phyloP scores from a whole-genome alignment of 1,140 invertebrate genomes.

The Drosophila biarmipes region DNA sequence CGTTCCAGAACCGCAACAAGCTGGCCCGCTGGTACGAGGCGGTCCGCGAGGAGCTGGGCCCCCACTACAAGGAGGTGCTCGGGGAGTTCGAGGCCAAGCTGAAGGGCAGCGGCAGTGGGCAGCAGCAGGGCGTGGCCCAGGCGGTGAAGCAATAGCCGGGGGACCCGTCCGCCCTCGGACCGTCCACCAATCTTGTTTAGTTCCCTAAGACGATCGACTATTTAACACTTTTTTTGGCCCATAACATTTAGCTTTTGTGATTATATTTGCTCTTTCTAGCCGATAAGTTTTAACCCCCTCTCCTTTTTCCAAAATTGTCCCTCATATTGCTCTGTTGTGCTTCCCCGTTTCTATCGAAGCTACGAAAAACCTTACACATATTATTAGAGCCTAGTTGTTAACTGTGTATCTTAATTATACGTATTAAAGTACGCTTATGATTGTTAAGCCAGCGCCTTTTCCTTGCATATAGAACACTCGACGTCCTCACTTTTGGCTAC shows the following conservation, averaged over 20 bases:
- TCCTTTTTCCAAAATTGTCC: not conserved
- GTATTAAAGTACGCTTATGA: conserved; percentile 43
- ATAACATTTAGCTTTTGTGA: conserved; percentile 3
- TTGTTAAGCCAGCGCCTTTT: conserved; percentile 15
- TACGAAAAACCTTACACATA: conserved; percentile 13
- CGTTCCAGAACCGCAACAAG: conserved; percentile 86
- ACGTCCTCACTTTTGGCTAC: not conserved
- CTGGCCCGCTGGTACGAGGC: conserved; percentile 88
- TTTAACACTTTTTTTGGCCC: conserved; percentile 9
- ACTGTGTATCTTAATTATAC: conserved; percentile 40
- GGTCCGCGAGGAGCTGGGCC: conserved; percentile 86
- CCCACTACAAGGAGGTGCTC: conserved; percentile 67
- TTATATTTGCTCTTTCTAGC: conserved; percentile 11
- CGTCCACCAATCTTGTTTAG: conserved; percentile 33
- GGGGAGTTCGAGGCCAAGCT: conserved; percentile 72
- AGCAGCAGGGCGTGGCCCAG: conserved; percentile 63
- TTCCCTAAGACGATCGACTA: conserved; percentile 15
- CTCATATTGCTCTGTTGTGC: not conserved
- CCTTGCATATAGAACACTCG: no score
- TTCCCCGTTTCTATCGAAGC: not conserved
- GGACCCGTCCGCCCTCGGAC: conserved; percentile 7
- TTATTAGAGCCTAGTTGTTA: conserved; percentile 43
- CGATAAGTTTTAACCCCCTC: not conserved
- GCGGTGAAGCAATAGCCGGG: conserved; percentile 53
- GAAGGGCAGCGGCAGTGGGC: conserved; percentile 47